These are phyloP conservation scores for Sycophila sp. DNA, from an alignment of 1,140 invertebrate genomes.

Conservation along the genomic window DNA sequence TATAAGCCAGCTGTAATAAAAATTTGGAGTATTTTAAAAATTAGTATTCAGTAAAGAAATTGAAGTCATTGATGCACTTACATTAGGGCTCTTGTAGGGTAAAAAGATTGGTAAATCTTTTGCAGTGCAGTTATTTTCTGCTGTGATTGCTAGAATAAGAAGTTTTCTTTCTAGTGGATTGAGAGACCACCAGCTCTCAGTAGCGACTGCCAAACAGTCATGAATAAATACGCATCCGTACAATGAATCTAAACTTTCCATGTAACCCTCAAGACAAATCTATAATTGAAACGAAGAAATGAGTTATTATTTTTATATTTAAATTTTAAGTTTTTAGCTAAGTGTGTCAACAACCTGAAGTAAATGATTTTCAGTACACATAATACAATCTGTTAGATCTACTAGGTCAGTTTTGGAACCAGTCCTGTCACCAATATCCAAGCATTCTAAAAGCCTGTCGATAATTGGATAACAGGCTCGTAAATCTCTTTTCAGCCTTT, in stretches of 20 bases:
- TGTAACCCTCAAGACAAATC: constrained; percentile 79
- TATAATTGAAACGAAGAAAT: constrained; percentile 57
- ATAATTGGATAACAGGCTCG: constrained; percentile 78
- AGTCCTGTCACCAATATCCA: constrained; percentile 73
- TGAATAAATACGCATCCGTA: constrained; percentile 83
- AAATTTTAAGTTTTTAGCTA: constrained; percentile 9
- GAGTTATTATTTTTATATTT: constrained; percentile 28
- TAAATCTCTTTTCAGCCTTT: constrained; percentile 82
- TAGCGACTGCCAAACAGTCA: constrained; percentile 80
- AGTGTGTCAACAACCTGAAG: constrained; percentile 71
- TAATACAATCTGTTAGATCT: constrained; percentile 72
- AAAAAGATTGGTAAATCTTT: constrained; percentile 84
- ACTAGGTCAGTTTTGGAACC: constrained; percentile 71
- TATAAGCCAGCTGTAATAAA: constrained; percentile 77
- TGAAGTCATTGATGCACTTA: constrained; percentile 61
- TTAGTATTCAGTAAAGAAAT: too few relatives aligned
- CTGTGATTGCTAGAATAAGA: constrained; percentile 73
- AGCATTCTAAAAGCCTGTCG: constrained; percentile 77
- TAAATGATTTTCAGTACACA: constrained; percentile 76
- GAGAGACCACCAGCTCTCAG: constrained; percentile 81
- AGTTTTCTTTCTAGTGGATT: constrained; percentile 79
- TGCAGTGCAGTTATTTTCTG: constrained; percentile 73
- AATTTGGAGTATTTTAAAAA: not conserved
- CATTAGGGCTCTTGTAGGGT: constrained; percentile 83
- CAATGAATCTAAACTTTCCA: constrained; percentile 78